Evolutionary conservation across 2,888 invertebrate species (phyloP).

Genomic region (Drosophila austrosaltans): DNA sequence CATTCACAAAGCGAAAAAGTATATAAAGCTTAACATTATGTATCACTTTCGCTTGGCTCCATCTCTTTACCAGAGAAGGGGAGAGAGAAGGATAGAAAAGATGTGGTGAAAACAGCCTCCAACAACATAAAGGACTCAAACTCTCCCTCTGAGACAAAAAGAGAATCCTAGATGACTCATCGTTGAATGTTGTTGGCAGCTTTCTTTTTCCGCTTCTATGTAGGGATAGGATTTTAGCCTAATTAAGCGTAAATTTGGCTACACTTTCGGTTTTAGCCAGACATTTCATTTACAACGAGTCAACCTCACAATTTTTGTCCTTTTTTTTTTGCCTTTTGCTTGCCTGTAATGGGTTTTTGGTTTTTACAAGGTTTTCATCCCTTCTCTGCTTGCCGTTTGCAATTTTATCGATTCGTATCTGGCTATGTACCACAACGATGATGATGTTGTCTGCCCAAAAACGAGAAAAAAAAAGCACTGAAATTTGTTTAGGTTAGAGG

Average conservation of each 20-base stretch:
- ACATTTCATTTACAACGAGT: conserved; percentile 34
- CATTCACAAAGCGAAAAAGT: conserved; percentile 1
- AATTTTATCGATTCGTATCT: conserved; percentile 71
- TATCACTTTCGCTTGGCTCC: conserved; percentile 7
- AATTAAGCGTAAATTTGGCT: conserved; percentile 76
- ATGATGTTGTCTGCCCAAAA: conserved; percentile 15
- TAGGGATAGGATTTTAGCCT: conserved; percentile 63
- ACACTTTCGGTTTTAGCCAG: conserved; percentile 59
- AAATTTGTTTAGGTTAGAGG: conserved; percentile 24
- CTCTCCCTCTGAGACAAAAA: conserved; percentile 33
- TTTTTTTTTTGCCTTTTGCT: conserved; percentile 16
- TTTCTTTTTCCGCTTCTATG: conserved; percentile 18
- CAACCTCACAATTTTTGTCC: too few relatives aligned
- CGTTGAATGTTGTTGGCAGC: conserved; percentile 19
- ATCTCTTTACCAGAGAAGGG: not conserved
- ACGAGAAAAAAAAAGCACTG: not conserved
- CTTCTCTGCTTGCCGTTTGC: conserved; percentile 37
- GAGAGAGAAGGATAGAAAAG: not conserved
- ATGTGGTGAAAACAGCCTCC: not conserved
- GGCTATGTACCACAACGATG: conserved; percentile 12
- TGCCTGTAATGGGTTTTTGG: conserved; percentile 1
- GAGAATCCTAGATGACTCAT: conserved; percentile 54
- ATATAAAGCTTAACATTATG: conserved; percentile 20
- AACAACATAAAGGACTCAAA: conserved; percentile 1
- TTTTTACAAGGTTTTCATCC: conserved; percentile 2